phyloP scores from a whole-genome alignment of 2,113 vertebrate genomes.

The Vimba vimba region DNA sequence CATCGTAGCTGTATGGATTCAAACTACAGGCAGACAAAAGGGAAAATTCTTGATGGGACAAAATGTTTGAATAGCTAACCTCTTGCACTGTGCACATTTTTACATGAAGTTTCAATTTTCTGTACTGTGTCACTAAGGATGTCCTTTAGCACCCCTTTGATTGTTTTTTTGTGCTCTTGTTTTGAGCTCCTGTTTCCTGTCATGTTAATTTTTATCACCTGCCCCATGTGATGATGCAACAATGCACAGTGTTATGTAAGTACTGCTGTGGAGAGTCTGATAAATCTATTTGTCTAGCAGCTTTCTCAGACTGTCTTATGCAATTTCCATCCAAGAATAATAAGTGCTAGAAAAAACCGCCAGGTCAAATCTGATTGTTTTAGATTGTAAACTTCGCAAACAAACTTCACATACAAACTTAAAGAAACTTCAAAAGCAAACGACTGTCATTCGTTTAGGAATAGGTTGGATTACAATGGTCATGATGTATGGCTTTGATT shows the following conservation, averaged over 20 bases:
- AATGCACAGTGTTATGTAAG: neutral
- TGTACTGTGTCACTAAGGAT: neutral
- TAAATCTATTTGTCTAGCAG: neutral
- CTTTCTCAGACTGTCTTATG: neutral
- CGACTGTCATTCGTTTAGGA: neutral
- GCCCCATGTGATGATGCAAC: slow-evolving; percentile 1
- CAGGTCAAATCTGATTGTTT: neutral
- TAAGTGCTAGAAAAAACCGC: neutral
- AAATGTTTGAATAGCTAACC: neutral
- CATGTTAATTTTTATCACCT: slow-evolving; percentile 10
- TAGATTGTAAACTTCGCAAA: neutral
- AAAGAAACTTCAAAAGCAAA: no score
- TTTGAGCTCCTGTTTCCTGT: neutral
- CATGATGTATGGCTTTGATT: neutral
- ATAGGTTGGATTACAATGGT: neutral
- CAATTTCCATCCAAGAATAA: neutral
- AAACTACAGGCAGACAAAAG: slow-evolving; percentile 74
- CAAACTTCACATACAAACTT: no score
- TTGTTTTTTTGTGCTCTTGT: neutral
- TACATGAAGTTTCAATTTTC: neutral
- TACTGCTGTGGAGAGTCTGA: neutral
- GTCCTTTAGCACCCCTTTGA: neutral
- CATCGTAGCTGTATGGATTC: slow-evolving; percentile 95
- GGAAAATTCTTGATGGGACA: neutral
- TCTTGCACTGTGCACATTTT: neutral